phyloP scores from a whole-genome alignment of 2,113 vertebrate genomes.

The Turnix velox region DNA sequence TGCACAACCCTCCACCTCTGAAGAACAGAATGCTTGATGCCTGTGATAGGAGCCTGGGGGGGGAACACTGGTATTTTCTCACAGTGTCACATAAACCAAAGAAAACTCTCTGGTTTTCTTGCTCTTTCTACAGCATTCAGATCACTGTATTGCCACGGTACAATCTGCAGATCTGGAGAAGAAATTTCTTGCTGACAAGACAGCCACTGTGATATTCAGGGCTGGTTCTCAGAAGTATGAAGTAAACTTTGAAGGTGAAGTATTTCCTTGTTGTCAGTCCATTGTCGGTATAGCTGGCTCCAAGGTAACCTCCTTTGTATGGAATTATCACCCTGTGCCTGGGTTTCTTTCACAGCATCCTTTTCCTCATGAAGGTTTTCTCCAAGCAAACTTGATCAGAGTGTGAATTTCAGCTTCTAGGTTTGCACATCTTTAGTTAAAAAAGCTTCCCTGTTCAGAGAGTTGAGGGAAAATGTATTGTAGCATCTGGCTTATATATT shows the following conservation, averaged over 20 bases:
- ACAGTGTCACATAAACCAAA: not conserved
- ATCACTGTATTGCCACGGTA: conserved; percentile 58
- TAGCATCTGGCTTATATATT: not conserved
- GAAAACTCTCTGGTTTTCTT: not conserved
- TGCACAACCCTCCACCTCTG: rapidly evolving
- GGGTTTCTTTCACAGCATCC: not conserved
- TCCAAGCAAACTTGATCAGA: not conserved
- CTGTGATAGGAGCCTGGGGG: rapidly evolving
- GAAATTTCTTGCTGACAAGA: conserved; percentile 51
- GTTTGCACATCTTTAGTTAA: not conserved
- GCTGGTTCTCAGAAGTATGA: conserved; percentile 75
- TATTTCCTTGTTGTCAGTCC: not conserved
- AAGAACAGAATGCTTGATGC: not conserved
- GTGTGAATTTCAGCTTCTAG: not conserved
- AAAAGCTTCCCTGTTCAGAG: not conserved
- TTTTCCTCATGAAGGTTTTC: not conserved
- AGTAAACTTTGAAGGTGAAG: conserved; percentile 76
- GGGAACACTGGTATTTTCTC: not conserved
- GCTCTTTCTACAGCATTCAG: conserved; percentile 63
- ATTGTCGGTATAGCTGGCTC: not conserved
- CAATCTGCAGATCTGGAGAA: conserved; percentile 74
- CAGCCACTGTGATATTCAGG: conserved; percentile 44
- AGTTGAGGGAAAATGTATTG: not conserved
- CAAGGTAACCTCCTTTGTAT: not conserved
- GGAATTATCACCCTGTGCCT: not conserved